Conservation (phyloP, 2,797 vertebrate species). For the Adelosebastes latens region DNA sequence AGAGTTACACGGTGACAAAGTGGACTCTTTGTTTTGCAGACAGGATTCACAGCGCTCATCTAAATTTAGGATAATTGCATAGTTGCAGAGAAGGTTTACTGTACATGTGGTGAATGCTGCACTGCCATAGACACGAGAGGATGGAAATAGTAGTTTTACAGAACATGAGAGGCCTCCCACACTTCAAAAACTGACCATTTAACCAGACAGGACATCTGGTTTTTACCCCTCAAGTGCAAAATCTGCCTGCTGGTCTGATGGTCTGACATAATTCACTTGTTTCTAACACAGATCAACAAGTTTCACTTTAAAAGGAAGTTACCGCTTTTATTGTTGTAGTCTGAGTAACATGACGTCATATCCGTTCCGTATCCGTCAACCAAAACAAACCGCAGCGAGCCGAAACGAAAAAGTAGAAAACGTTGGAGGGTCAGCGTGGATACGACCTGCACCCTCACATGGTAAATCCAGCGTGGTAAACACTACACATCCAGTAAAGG, state of each 20-base stretch:
- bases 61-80: constrained; percentile 51
- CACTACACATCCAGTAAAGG: too few relatives aligned
- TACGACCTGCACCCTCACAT: too few relatives aligned
- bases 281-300: not conserved
- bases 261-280: not conserved
- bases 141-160: not conserved
- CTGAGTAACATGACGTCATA: too few relatives aligned
- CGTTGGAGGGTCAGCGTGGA: too few relatives aligned
- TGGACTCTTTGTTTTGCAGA: not conserved
- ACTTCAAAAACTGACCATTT: not conserved
- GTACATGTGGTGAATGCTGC: not conserved
- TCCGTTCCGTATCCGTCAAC: too few relatives aligned
- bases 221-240: not conserved
- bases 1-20: not conserved
- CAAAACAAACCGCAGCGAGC: too few relatives aligned
- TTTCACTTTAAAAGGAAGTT: not conserved
- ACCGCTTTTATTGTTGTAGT: too few relatives aligned
- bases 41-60: not conserved
- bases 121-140: not conserved
- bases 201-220: not conserved
- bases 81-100: not conserved
- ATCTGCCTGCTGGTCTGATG: not conserved
- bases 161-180: not conserved
- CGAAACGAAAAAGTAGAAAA: too few relatives aligned
- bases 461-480: too few relatives aligned